phyloP scores from a whole-genome alignment of 2,888 invertebrate genomes.

The Laothoe populi region DNA sequence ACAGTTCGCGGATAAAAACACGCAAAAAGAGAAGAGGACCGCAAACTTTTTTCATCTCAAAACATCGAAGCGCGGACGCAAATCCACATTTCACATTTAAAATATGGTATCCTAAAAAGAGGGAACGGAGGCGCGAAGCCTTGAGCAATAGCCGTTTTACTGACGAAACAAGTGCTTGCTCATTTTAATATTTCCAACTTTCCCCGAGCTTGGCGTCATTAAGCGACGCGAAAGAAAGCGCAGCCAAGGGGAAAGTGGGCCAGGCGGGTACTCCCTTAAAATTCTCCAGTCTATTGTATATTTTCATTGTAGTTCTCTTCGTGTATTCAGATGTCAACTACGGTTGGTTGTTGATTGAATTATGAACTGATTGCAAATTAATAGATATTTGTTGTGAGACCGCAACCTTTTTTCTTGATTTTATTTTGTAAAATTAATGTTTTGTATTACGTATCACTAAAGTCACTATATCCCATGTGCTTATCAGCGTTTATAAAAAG shows the following conservation, averaged over 20 bases:
- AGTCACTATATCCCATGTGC: too few species aligned
- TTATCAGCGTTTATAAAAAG: too few species aligned
- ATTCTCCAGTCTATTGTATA: conserved; percentile 71
- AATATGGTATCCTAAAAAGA: conserved; percentile 39
- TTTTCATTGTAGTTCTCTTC: conserved; percentile 54
- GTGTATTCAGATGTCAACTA: conserved; percentile 33
- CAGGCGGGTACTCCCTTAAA: conserved; percentile 68
- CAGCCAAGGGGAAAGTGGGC: conserved; percentile 66
- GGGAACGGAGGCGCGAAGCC: conserved; percentile 65
- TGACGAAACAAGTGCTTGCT: conserved; percentile 79
- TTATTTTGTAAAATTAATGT: not conserved
- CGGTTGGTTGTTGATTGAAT: conserved; percentile 28
- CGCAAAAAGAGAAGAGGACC: conserved; percentile 32
- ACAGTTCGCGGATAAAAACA: conserved; percentile 7
- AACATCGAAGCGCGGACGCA: conserved; percentile 39
- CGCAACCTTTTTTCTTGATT: not conserved
- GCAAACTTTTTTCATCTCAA: conserved; percentile 48
- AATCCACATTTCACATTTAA: conserved; percentile 39
- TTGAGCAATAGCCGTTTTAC: conserved; percentile 74
- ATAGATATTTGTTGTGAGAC: not conserved
- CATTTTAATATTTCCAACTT: conserved; percentile 83
- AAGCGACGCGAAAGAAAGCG: conserved; percentile 70
- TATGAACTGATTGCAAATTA: conserved; percentile 2
- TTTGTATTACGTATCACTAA: too few species aligned
- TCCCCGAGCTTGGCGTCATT: conserved; percentile 71